Base-by-base conservation (phyloP, 2,888 invertebrate genomes). In the Tryphoninae sp. region DNA sequence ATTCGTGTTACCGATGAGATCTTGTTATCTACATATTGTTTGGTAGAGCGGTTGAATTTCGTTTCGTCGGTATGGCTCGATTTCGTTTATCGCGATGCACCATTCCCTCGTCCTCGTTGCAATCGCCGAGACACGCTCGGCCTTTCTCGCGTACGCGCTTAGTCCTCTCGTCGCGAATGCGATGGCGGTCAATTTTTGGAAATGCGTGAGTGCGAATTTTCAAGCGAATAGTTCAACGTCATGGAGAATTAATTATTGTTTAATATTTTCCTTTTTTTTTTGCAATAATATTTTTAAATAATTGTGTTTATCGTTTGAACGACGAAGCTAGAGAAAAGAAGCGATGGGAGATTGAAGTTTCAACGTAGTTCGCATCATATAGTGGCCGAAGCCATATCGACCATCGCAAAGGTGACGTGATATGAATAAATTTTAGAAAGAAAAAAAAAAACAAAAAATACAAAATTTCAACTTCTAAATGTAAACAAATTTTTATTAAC, bases 171-270 rank as follows among this genome's bases (percentile, higher is more conserved):
- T 9, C 45, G 13, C 9, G 11, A 11, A 45, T 2, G 45, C 9
- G 13, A 45, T 84, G 84, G 78, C 84, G 11, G 61, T 80, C 33
- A 80, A 69, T 45, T 83, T 83, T 45, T 86, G 85, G 85, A 86
- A 82, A 83, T 84, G 73, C 55, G 85, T 86, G 71, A 86, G 85
- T 51, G 0, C 33, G 7, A 23, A 7, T 33, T 13, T 40, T 59
- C 19, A 11, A 51, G 59, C 13, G 1, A 40, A n/a, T 9, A 19
- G 13, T 42, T 69, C 45, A 53, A 53, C 22, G 40, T n/a, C n/a
- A 26, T 55, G 6, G 51, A 65, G 26, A 58, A 49, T 40, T 16
- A 53, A n/a, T 45, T 16, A 16, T 23, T 75, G 13, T 26, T n/a
- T n/a, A n/a, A 51, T 16, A n/a, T 8, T 64, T 42, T 53, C 19